Percentiles rank a stretch among this genome's conserved stretches.
phyloP scores from a whole-genome alignment of 2,797 vertebrate species.

The Gastrophryne carolinensis region DNA sequence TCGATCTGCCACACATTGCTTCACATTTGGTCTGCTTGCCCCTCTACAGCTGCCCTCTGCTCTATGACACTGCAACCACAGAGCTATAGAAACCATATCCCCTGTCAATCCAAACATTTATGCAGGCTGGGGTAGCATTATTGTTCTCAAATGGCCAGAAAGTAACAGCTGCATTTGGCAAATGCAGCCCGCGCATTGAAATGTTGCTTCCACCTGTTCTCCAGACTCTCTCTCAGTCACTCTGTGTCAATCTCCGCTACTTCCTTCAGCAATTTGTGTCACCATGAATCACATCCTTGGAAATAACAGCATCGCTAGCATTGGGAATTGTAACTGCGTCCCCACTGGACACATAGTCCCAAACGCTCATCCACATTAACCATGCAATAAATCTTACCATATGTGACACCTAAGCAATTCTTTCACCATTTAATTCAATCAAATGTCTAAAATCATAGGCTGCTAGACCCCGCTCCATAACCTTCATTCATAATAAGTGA shows the following conservation, averaged over 20 bases:
- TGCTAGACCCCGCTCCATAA: too few species aligned
- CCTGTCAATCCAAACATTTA: not conserved
- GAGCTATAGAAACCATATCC: constrained; percentile 12
- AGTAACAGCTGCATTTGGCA: constrained; percentile 14
- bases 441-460: too few species aligned
- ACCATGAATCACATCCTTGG: constrained; percentile 18
- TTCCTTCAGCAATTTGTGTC: constrained; percentile 6
- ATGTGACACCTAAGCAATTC: not conserved
- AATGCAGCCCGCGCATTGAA: not conserved
- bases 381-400: not conserved
- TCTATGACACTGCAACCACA: not conserved
- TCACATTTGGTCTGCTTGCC: not conserved
- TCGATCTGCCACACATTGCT: not conserved
- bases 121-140: not conserved
- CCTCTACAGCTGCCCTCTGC: not conserved
- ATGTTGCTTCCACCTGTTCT: constrained; percentile 31
- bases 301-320: not conserved
- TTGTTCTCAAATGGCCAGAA: not conserved
- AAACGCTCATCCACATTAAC: not conserved
- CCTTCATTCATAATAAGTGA: too few species aligned
- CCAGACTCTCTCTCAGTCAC: not conserved
- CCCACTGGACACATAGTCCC: not conserved
- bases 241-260: constrained; percentile 8
- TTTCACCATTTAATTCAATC: too few species aligned
- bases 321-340: not conserved